Evolutionary conservation across 2,113 vertebrate species (phyloP).

Genomic region (Pongo abelii): DNA sequence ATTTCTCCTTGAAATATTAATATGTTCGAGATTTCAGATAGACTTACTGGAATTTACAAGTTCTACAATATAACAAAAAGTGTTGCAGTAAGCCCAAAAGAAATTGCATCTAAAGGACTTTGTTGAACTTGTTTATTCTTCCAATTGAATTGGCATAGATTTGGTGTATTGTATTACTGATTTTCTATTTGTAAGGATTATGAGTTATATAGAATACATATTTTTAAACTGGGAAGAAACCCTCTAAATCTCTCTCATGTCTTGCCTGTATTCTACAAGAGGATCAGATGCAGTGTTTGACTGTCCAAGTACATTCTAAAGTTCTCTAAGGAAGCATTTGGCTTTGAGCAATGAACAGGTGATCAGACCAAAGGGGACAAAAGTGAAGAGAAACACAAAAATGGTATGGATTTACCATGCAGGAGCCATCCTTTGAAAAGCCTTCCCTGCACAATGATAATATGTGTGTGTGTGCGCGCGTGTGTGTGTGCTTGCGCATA

Average conservation of each 20-base stretch:
- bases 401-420: not conserved
- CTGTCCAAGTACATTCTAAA: not conserved
- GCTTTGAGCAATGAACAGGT: not conserved
- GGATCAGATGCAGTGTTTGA: not conserved
- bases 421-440: not conserved
- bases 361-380: not conserved
- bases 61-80: slow-evolving; percentile 94
- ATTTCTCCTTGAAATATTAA: slow-evolving; percentile 96
- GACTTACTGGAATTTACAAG: slow-evolving; percentile 96
- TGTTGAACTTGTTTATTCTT: not conserved
- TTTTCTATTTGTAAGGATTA: slow-evolving; percentile 32
- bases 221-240: not conserved
- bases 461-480: not conserved
- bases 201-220: slow-evolving; percentile 7
- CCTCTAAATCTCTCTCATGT: not conserved
- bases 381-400: not conserved
- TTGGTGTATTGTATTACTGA: not conserved
- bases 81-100: slow-evolving; percentile 92
- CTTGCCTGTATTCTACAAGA: not conserved
- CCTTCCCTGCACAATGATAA: not conserved
- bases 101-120: slow-evolving; percentile 86
- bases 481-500: fast-evolving
- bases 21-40: slow-evolving; percentile 97
- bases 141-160: not conserved
- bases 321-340: not conserved